phyloP scores from a whole-genome alignment of 2,888 invertebrate species.

The Nematopogon swammerdamellus region DNA sequence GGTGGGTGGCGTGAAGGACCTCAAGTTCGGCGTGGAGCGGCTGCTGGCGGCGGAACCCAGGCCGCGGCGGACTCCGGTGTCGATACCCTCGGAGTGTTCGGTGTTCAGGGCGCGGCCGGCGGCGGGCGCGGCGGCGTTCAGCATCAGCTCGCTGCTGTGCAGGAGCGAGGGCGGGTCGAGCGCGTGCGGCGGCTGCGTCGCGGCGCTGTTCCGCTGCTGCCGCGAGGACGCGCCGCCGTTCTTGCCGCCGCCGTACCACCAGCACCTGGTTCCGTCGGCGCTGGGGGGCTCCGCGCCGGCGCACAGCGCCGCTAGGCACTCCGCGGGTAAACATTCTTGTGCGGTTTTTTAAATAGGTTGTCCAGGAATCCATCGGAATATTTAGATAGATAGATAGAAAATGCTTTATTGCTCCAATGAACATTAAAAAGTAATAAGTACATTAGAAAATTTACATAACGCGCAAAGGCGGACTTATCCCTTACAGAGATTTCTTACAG shows the following conservation, averaged over 20 bases:
- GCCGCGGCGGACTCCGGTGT: constrained; percentile 9
- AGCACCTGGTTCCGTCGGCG: constrained; percentile 29
- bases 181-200: constrained; percentile 63
- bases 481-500: too few species aligned
- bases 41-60: constrained; percentile 52
- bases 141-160: constrained; percentile 17
- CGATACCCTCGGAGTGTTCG: constrained; percentile 9
- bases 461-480: too few species aligned
- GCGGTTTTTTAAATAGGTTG: too few species aligned
- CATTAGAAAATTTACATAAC: too few species aligned
- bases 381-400: too few species aligned
- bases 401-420: too few species aligned
- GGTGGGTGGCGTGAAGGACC: constrained; percentile 19
- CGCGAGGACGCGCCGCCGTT: constrained; percentile 36
- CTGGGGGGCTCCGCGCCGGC: constrained; percentile 30
- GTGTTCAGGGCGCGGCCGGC: constrained; percentile 13
- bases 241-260: constrained; percentile 14
- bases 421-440: too few species aligned
- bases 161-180: constrained; percentile 29
- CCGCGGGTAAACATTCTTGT: neutral
- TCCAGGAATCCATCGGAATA: too few species aligned
- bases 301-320: constrained; percentile 10
- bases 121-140: constrained; percentile 6
- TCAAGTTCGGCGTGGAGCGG: constrained; percentile 71
- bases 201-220: constrained; percentile 62